Evolutionary conservation across 2,797 vertebrate species (phyloP), one percentile per base, ranked within the genome.

Genomic region (Falco concolor): DNA sequence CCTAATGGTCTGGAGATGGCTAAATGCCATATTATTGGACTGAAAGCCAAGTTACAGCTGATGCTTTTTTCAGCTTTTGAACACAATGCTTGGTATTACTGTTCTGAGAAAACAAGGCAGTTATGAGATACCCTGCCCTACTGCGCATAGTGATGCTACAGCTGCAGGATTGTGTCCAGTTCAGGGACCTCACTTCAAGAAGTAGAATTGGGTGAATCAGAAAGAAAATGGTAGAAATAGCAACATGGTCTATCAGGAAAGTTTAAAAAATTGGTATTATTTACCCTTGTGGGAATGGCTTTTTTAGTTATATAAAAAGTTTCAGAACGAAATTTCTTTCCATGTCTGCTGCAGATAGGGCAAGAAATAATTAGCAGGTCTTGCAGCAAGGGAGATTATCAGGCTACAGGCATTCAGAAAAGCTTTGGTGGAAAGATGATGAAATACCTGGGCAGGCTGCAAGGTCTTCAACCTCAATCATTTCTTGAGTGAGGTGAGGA

Each of bases 131-230:
- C 32, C 32, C 24, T 30, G 13, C 32, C 52, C 50, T 45, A 1
- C 64, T 49, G 47, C 32, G 8, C 4, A 40, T 7, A 6, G 45
- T 14, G 45, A 25, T 1, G 6, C 44, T 28, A 9, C 0, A 38
- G 36, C 61, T 74, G 15, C n/a, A 12, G 53, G 65, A 6, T 22
- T 53, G 22, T 12, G 8, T 30, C 36, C 36, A 4, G 6, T 24
- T 38, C 23, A 19, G 54, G 54, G 19, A 47, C 24, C 30, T 72
- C 30, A 1, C 72, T 64, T 59, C 19, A 15, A 30, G 75, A 36
- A 23, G 52, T 45, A 38, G 16, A 38, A 16, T 28, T 3, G 32
- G 68, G 56, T 63, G 17, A 53, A 34, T 47, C 21, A 34, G 38
- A 50, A 59, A 42, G 9, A 45, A 84, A 63, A 34, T 4, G 25